phyloP scores from a whole-genome alignment of 2,797 vertebrate genomes.

The Aplochiton taeniatus region DNA sequence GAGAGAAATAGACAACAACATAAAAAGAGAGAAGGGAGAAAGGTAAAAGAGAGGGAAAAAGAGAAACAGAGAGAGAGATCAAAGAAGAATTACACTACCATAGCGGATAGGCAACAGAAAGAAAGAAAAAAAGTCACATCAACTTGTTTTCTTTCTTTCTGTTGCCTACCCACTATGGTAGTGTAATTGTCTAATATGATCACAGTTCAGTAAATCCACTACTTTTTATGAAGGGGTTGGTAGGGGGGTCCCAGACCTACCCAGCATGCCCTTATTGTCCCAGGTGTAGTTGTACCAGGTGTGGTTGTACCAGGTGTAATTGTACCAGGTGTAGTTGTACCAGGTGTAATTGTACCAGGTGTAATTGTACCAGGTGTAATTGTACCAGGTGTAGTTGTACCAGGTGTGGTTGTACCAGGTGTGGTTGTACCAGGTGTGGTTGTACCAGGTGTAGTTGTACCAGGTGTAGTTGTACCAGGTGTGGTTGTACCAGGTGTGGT shows the following conservation, averaged over 20 bases:
- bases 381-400: conserved; percentile 95
- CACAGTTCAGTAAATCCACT: no score
- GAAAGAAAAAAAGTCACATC: no score
- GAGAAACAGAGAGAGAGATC: no score
- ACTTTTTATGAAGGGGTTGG: background rate
- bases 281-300: conserved; percentile 96
- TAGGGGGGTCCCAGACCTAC: conserved; percentile 65
- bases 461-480: conserved; percentile 96
- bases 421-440: conserved; percentile 94
- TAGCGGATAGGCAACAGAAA: no score
- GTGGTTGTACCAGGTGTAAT: conserved; percentile 90
- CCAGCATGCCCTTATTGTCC: conserved; percentile 93
- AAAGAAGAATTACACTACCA: no score
- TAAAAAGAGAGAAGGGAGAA: no score
- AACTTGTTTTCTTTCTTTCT: no score
- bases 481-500: conserved; percentile 90
- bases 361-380: conserved; percentile 94
- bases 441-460: conserved; percentile 93
- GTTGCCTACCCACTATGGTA: no score
- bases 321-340: conserved; percentile 95
- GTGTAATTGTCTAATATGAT: no score
- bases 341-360: conserved; percentile 94
- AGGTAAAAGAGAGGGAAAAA: no score
- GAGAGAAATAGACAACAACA: no score
- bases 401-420: conserved; percentile 91